A percentile compares a stretch with the other conserved stretches of the same genome.
Evolutionary conservation across 2,113 vertebrate genomes (phyloP).

Genomic region (Zapus hudsonius): DNA sequence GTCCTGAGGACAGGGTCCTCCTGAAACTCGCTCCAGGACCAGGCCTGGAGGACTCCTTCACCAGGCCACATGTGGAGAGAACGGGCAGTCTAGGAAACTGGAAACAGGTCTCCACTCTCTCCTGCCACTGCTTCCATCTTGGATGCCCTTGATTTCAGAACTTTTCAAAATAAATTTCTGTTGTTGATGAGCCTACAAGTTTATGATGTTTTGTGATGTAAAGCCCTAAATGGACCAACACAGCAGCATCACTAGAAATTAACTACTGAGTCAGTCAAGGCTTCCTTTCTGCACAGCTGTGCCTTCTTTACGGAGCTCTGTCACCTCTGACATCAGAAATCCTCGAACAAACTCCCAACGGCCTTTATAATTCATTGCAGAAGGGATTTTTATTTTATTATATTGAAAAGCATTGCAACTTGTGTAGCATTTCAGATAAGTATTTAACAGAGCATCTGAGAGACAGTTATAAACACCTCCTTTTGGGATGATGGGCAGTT

Average conservation of each 20-base stretch:
- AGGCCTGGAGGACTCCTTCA: neutral
- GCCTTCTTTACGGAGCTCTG: neutral
- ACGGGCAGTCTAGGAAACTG: neutral
- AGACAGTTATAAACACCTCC: neutral
- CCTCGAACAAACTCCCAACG: neutral
- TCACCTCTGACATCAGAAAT: neutral
- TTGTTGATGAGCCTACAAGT: neutral
- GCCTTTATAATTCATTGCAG: neutral
- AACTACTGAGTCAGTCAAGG: neutral
- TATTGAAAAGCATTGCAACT: neutral
- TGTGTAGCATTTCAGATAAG: neutral
- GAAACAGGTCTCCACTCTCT: neutral
- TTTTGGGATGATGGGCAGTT: neutral
- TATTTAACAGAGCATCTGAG: neutral
- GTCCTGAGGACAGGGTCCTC: neutral
- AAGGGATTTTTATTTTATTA: conserved; percentile 6
- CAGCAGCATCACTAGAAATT: neutral
- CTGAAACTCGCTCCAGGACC: neutral
- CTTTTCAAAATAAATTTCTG: neutral
- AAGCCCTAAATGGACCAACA: neutral
- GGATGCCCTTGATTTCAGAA: neutral
- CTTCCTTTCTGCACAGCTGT: neutral
- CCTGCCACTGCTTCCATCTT: neutral
- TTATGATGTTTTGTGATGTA: neutral
- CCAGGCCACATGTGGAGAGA: neutral